Conservation (phyloP, 2,113 vertebrate genomes). For the Tupaia chinensis region DNA sequence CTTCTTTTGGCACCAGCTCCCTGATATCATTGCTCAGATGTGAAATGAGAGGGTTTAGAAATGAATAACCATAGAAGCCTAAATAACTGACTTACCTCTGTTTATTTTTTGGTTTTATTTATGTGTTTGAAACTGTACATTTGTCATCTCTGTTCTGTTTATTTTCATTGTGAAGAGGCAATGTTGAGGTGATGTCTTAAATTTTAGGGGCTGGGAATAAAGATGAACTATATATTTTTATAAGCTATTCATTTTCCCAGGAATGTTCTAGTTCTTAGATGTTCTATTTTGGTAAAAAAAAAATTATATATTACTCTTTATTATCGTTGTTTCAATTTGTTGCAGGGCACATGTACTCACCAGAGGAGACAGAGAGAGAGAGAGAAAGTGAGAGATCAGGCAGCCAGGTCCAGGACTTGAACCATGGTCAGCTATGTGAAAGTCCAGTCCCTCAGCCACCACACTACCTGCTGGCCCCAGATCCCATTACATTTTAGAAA, state of each 20-base stretch:
- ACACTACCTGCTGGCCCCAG: no score
- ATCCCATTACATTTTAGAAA: no score
- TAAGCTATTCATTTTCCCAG: not conserved
- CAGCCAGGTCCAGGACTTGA: no score
- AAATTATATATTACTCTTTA: not conserved
- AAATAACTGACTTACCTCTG: not conserved
- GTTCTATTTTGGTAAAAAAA: not conserved
- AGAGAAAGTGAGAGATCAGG: no score
- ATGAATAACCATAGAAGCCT: conserved; percentile 8
- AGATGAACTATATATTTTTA: not conserved
- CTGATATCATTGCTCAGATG: not conserved
- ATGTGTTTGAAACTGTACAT: not conserved
- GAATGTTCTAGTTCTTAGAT: not conserved
- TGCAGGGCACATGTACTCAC: no score
- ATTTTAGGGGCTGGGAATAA: conserved; percentile 6
- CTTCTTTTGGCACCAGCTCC: conserved; percentile 7
- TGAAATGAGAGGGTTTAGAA: conserved; percentile 33
- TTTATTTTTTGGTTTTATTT: not conserved
- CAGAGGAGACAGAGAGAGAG: no score
- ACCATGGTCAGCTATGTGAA: no score
- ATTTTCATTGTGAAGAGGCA: not conserved
- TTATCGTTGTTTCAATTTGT: no score
- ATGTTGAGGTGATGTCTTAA: not conserved
- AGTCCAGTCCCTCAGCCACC: no score
- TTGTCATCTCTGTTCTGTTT: conserved; percentile 10